Evolutionary conservation across 2,113 vertebrate genomes (phyloP).

Genomic region (Pithys albifrons): DNA sequence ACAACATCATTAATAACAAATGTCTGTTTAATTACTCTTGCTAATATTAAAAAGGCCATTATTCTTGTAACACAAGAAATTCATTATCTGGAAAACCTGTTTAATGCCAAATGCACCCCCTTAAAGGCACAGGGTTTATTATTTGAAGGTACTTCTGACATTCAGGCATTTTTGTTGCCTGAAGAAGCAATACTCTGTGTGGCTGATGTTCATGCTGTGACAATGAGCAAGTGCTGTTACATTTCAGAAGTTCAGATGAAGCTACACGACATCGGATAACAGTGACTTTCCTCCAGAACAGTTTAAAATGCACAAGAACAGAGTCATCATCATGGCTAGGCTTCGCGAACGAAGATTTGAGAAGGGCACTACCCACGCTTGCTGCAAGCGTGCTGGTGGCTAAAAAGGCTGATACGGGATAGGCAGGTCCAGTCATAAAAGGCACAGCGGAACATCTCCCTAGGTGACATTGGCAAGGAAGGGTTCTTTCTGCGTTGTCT

Average conservation of each 20-base stretch:
- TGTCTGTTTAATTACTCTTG: slow-evolving; percentile 81
- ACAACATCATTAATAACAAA: slow-evolving; percentile 84
- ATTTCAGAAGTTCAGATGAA: slow-evolving; percentile 51
- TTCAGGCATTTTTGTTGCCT: slow-evolving; percentile 53
- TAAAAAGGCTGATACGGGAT: too few species aligned
- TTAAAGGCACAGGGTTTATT: slow-evolving; percentile 73
- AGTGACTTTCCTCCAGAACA: not conserved
- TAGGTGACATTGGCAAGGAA: too few species aligned
- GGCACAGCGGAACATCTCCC: too few species aligned
- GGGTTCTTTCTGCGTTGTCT: too few species aligned
- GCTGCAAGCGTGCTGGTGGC: too few species aligned
- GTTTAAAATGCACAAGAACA: not conserved
- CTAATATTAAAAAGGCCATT: slow-evolving; percentile 82
- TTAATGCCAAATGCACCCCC: slow-evolving; percentile 67
- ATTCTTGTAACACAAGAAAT: slow-evolving; percentile 79
- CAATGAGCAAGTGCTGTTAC: slow-evolving; percentile 44
- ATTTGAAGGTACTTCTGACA: slow-evolving; percentile 61
- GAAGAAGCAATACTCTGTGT: slow-evolving; percentile 41
- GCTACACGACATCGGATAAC: slow-evolving; percentile 4
- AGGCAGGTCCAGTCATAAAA: too few species aligned
- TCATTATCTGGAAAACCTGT: slow-evolving; percentile 76
- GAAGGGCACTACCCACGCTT: too few species aligned
- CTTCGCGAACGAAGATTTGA: too few species aligned
- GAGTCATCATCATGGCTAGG: too few species aligned
- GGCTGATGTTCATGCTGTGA: slow-evolving; percentile 48